phyloP scores from a whole-genome alignment of 2,797 vertebrate species.

The Sebastes vulpes region DNA sequence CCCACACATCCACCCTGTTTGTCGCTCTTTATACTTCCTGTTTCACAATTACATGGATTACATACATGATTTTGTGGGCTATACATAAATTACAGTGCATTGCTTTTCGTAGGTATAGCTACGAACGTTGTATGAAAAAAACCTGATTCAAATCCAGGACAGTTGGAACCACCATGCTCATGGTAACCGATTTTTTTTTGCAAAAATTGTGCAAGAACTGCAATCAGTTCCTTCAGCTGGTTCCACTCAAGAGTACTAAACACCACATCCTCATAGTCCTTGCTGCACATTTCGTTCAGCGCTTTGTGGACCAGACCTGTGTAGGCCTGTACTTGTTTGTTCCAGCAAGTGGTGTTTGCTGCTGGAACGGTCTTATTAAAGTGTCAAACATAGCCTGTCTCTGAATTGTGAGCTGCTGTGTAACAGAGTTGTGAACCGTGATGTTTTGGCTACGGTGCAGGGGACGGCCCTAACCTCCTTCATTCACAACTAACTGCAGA shows the following conservation, averaged over 20 bases:
- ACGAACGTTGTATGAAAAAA: neutral
- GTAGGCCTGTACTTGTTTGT: neutral
- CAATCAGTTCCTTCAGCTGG: neutral
- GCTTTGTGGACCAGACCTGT: neutral
- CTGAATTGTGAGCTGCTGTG: neutral
- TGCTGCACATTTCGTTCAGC: neutral
- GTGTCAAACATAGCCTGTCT: neutral
- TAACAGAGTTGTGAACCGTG: neutral
- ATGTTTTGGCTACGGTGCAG: neutral
- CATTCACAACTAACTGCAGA: neutral
- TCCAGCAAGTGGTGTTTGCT: neutral
- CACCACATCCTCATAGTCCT: neutral
- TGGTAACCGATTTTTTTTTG: neutral
- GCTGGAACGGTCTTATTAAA: too few relatives aligned
- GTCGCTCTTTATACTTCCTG: too few relatives aligned
- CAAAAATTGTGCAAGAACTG: neutral
- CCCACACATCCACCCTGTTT: too few relatives aligned
- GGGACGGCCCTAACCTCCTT: neutral
- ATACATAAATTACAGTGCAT: neutral
- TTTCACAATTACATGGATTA: neutral
- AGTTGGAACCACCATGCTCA: neutral
- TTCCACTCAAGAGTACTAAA: neutral
- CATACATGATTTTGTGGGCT: neutral
- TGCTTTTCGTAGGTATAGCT: neutral
- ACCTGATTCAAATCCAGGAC: neutral